Conservation (phyloP, 2,113 vertebrate genomes). For the Myiozetetes cayanensis region DNA sequence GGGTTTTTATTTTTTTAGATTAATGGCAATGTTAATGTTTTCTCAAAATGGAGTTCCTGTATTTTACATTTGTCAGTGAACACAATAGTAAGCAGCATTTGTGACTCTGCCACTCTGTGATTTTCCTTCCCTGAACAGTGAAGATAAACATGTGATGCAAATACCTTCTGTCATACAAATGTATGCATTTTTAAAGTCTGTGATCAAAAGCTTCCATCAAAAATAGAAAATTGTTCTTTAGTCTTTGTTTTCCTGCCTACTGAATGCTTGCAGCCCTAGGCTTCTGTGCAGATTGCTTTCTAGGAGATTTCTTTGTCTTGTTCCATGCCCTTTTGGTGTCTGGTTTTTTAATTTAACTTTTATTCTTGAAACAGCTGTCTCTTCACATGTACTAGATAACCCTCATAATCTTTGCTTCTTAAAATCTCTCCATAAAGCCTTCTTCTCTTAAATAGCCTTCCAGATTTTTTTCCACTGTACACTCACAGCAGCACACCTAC, state of each 20-base stretch:
- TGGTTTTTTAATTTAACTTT: not conserved
- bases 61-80: not conserved
- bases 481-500: not conserved
- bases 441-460: not conserved
- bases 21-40: not conserved
- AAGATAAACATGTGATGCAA: not conserved
- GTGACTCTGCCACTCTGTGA: rapidly evolving
- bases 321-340: not conserved
- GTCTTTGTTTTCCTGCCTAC: not conserved
- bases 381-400: not conserved
- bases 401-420: not conserved
- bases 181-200: not conserved
- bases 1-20: not conserved
- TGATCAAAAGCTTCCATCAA: not conserved
- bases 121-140: not conserved
- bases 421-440: not conserved
- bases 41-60: not conserved
- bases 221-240: not conserved
- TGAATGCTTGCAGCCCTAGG: not conserved
- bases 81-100: not conserved
- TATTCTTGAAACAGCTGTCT: not conserved
- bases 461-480: not conserved
- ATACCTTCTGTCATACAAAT: not conserved
- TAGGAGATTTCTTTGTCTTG: not conserved
- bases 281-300: not conserved